Percentiles rank a stretch among this genome's conserved stretches.
phyloP scores from a whole-genome alignment of 2,113 vertebrate genomes.

The Penelope pileata region DNA sequence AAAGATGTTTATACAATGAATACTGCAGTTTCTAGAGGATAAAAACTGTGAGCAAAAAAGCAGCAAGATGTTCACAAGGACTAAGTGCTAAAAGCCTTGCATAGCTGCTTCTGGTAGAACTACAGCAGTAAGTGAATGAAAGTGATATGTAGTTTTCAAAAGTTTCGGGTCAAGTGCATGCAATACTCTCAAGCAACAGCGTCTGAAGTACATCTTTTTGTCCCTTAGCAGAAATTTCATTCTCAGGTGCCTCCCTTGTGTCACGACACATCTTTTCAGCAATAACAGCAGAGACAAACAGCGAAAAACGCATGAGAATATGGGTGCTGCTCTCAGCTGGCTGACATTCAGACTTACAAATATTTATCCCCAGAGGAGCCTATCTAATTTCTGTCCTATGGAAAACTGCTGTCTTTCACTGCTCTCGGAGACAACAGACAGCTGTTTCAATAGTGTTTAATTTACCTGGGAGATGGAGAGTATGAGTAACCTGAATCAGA shows the following conservation, averaged over 20 bases:
- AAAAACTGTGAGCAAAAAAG: neutral
- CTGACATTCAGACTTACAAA: constrained; percentile 53
- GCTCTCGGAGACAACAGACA: constrained; percentile 8
- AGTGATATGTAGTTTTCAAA: neutral
- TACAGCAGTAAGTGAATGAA: neutral
- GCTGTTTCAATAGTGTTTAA: constrained; percentile 56
- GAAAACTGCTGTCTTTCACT: constrained; percentile 34
- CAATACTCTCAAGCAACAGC: neutral
- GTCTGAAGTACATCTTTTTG: neutral
- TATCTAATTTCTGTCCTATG: constrained; percentile 41
- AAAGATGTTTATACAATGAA: neutral
- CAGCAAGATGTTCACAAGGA: neutral
- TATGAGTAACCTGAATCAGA: constrained; percentile 4
- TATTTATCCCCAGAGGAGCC: constrained; percentile 12
- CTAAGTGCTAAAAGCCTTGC: neutral
- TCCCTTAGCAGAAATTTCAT: neutral
- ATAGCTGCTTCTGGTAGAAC: neutral
- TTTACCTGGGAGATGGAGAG: constrained; percentile 36
- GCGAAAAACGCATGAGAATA: neutral
- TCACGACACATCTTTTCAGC: neutral
- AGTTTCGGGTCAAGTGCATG: neutral
- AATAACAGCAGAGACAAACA: neutral
- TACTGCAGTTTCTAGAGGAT: neutral
- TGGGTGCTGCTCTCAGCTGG: neutral
- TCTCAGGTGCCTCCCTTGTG: neutral